Conservation (phyloP, 2,113 vertebrate genomes). For the Perognathus longimembris region DNA sequence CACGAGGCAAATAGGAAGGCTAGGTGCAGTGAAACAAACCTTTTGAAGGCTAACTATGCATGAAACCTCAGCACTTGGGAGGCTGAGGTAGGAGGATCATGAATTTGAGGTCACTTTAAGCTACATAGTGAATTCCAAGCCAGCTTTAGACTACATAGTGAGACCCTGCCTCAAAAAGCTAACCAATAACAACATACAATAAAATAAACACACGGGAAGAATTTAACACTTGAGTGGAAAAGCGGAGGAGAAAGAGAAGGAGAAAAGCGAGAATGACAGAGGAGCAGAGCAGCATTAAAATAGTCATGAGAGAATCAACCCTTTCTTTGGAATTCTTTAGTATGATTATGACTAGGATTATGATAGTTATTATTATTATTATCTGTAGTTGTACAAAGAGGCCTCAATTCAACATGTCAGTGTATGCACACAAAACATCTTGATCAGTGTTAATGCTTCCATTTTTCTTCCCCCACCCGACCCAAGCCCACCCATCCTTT, state of each 20-base stretch:
- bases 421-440: too few species aligned
- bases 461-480: too few species aligned
- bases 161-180: not conserved
- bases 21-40: not conserved
- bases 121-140: not conserved
- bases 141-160: too few species aligned
- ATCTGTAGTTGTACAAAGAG: too few species aligned
- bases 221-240: not conserved
- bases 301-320: accelerated
- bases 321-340: not conserved
- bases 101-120: not conserved
- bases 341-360: too few species aligned
- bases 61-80: not conserved
- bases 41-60: not conserved
- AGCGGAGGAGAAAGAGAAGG: not conserved
- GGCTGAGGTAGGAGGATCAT: not conserved
- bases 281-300: not conserved
- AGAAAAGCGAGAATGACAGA: not conserved
- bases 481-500: too few species aligned
- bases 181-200: not conserved
- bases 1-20: too few species aligned
- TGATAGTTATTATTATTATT: too few species aligned
- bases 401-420: too few species aligned
- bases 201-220: not conserved
- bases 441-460: too few species aligned